These are phyloP conservation scores for Galemys pyrenaicus DNA, from an alignment of 2,113 vertebrate species.

Conservation along the genomic window DNA sequence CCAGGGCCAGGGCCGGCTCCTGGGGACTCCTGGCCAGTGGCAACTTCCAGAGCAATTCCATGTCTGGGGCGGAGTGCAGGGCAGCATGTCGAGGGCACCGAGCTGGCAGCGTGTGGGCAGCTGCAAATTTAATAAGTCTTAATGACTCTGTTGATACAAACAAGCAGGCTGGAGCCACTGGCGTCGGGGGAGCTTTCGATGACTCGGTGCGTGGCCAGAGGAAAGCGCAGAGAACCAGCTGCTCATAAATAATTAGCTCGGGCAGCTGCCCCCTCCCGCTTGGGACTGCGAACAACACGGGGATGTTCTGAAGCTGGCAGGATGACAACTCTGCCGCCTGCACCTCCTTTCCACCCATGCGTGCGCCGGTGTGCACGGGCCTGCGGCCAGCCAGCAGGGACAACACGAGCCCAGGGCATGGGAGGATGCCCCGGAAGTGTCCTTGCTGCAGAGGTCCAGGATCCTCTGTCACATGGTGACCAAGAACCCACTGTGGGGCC, in stretches of 20 bases:
- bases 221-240: not conserved
- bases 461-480: fast-evolving
- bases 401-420: not conserved
- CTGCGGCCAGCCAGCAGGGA: not conserved
- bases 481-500: not conserved
- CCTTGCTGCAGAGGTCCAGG: not conserved
- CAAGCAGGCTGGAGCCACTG: slow-evolving; percentile 74
- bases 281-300: slow-evolving; percentile 51
- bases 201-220: slow-evolving; percentile 62
- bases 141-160: slow-evolving; percentile 85
- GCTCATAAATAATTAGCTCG: slow-evolving; percentile 76
- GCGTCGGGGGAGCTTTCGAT: slow-evolving; percentile 66
- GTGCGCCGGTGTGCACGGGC: not conserved
- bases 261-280: not conserved
- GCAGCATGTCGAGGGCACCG: slow-evolving; percentile 70
- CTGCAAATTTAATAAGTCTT: slow-evolving; percentile 82
- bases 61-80: not conserved
- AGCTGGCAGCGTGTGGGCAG: slow-evolving; percentile 46
- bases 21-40: slow-evolving; percentile 38
- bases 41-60: slow-evolving; percentile 69
- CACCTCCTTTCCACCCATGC: slow-evolving; percentile 64
- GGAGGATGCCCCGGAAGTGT: fast-evolving
- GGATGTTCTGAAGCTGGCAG: slow-evolving; percentile 72
- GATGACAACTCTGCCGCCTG: slow-evolving; percentile 72
- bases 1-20: slow-evolving; percentile 41